These are phyloP conservation scores for Criorhina ranunculi DNA, from an alignment of 2,888 invertebrate species.

Conservation along the genomic window DNA sequence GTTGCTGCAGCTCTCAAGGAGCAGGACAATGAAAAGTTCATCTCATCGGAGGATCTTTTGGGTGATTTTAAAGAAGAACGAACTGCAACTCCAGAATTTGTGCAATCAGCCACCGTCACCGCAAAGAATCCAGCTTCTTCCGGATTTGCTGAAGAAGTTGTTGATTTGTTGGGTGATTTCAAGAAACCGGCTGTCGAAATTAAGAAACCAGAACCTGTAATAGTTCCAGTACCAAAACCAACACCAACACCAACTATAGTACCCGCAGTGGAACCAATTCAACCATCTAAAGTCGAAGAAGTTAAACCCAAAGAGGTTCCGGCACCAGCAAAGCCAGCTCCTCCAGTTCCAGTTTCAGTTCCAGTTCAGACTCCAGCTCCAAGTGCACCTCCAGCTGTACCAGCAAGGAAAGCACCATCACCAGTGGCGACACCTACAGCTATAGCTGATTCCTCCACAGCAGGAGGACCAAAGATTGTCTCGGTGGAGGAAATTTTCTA, in stretches of 20 bases:
- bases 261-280: constrained; percentile 9
- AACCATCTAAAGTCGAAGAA: constrained; percentile 58
- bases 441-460: constrained; percentile 40
- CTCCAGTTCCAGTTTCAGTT: constrained; percentile 52
- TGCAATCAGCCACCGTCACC: constrained; percentile 63
- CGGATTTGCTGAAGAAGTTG: constrained; percentile 41
- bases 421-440: constrained; percentile 64
- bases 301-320: constrained; percentile 55
- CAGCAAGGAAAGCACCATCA: constrained; percentile 64
- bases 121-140: constrained; percentile 62
- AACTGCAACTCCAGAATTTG: constrained; percentile 78
- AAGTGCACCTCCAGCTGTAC: constrained; percentile 56
- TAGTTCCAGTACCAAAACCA: constrained; percentile 72
- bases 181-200: constrained; percentile 23
- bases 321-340: constrained; percentile 60
- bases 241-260: constrained; percentile 52
- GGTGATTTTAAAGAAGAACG: constrained; percentile 83
- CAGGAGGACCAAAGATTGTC: constrained; percentile 79
- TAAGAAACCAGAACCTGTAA: constrained; percentile 60
- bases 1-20: constrained; percentile 82
- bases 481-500: constrained; percentile 88
- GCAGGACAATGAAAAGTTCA: constrained; percentile 84
- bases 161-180: constrained; percentile 63
- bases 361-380: constrained; percentile 42
- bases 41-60: constrained; percentile 84